Base-by-base conservation (phyloP, 2,113 vertebrate species). In the Thalassarche chlororhynchos region DNA sequence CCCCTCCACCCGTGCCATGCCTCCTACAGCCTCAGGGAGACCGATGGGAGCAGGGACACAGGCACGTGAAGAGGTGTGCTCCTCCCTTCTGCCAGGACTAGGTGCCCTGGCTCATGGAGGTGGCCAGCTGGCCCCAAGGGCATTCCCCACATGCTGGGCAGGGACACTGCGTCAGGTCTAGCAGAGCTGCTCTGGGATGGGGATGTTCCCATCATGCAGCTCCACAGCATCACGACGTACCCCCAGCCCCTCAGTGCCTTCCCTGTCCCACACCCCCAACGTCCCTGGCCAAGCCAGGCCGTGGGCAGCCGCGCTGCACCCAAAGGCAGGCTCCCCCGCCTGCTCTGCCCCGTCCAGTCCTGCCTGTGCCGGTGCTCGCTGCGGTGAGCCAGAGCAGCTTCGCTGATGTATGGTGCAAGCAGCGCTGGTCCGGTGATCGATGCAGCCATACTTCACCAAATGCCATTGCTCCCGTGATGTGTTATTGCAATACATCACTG, bases 401-500 rank as follows among this genome's bases (percentile, higher is more conserved):
- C 12, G 87, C 78, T 61, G 87, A 24, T 54, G 70, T 1, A 51
- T 21, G 12, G 31, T 6, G 44, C 3, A 4, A 89, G 87, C 93
- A 57, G 46, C 0, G 0, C 54, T 12, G 71, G 57, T 5, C 38
- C 0, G 10, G 83, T 96, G 97, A 98, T 84, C 5, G 70, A 98
- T 16, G 68, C 87, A 85, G 87, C 83, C 91, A 8, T 74, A 65
- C 83, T 69, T 97, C 97, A 88, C 76, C 55, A 16, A 46, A 7
- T 14, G 68, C 81, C 23, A 19, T 18, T 34, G 51, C 64, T 12
- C 55, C 84, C 12, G 6, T 81, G 97, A 86, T 46, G 89, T 95
- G 98, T 95, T 93, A 88, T 66, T 68, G 23, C 58, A 81, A 90
- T 96, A 49, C 94, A 83, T 98, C 87, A 95, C 70, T 1, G 15